Percentiles rank a stretch among this genome's conserved stretches.
Evolutionary conservation across 2,113 vertebrate species (phyloP).

Genomic region (Apodemus speciosus): DNA sequence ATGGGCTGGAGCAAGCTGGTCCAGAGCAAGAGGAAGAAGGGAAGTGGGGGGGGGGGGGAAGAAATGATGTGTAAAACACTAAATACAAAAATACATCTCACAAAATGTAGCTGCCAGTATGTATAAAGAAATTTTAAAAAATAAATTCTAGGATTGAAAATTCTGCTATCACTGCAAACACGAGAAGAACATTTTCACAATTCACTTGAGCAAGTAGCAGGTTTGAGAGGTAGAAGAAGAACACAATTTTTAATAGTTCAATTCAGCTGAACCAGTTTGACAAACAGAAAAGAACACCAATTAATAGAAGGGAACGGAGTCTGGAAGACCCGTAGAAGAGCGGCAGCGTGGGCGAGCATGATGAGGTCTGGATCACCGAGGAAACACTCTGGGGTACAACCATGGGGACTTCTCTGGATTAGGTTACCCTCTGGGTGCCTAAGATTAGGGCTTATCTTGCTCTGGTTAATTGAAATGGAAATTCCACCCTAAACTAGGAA

Average conservation of each 20-base stretch:
- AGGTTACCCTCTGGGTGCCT: neutral
- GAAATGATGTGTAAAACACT: neutral
- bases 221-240: neutral
- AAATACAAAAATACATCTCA: neutral
- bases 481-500: neutral
- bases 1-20: too few species aligned
- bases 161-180: neutral
- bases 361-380: neutral
- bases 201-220: neutral
- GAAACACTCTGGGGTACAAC: neutral
- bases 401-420: neutral
- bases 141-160: neutral
- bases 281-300: neutral
- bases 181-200: neutral
- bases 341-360: too few species aligned
- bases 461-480: neutral
- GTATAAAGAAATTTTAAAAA: neutral
- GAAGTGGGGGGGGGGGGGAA: neutral
- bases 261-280: neutral
- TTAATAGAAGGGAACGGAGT: neutral
- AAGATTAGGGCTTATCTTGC: neutral
- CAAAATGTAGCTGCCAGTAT: neutral
- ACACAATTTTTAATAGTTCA: neutral
- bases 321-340: neutral
- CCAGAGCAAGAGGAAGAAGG: too few species aligned